A percentile compares a stretch with the other conserved stretches of the same genome.
Conservation (phyloP, 2,797 vertebrate genomes). For the Ptychobarbus kaznakovi region DNA sequence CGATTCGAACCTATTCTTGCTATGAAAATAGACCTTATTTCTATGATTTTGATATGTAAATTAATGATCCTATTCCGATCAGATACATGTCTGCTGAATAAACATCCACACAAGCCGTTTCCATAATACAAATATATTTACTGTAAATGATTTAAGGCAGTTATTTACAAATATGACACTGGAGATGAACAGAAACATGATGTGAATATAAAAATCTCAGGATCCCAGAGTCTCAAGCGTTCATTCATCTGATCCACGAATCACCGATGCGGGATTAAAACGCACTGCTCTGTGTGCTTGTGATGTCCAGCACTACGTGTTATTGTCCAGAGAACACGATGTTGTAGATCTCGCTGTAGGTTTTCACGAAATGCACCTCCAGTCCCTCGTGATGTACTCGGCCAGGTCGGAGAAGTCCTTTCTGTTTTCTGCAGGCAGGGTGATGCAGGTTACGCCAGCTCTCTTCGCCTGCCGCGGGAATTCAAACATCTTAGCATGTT, state of each 20-base stretch:
- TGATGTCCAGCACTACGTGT: neutral
- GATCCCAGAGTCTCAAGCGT: conserved; percentile 45
- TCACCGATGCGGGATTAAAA: neutral
- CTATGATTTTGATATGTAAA: too few species aligned
- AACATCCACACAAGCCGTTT: neutral
- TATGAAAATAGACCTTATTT: too few species aligned
- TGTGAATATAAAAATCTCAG: conserved; percentile 50
- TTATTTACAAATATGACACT: conserved; percentile 35
- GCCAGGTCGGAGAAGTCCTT: conserved; percentile 94
- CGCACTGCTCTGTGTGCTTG: neutral
- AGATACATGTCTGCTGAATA: neutral
- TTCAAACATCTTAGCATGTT: neutral
- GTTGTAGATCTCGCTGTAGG: conserved; percentile 87
- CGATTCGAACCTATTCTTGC: too few species aligned
- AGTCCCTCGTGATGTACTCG: conserved; percentile 90
- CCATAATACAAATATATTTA: neutral
- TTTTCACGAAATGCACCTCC: conserved; percentile 94
- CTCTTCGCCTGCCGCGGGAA: conserved; percentile 84
- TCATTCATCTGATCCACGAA: conserved; percentile 3
- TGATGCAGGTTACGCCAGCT: conserved; percentile 89
- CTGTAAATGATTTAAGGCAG: neutral
- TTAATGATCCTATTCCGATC: too few species aligned
- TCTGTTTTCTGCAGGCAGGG: conserved; percentile 90
- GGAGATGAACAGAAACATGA: conserved; percentile 33
- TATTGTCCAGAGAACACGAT: conserved; percentile 77